Percentiles rank a stretch among this genome's conserved stretches.
Evolutionary conservation across 2,888 invertebrate genomes (phyloP).

Genomic region (Melieria picta): DNA sequence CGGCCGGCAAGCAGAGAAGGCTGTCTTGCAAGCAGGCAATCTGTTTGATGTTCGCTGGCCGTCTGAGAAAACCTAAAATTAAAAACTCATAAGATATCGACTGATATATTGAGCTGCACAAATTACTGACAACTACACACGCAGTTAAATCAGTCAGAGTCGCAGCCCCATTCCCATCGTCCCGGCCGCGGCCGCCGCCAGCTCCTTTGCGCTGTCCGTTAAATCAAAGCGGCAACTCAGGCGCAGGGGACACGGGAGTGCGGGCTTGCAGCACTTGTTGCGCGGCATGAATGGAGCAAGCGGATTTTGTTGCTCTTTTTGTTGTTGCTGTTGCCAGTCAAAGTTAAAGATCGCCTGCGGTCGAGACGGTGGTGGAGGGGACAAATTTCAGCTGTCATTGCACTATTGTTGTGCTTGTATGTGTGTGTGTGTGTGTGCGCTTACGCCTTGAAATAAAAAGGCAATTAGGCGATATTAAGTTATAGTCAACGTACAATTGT

Average conservation of each 20-base stretch:
- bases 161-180: too few relatives aligned
- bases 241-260: too few relatives aligned
- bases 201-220: too few relatives aligned
- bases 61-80: conserved; percentile 62
- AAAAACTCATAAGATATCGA: conserved; percentile 67
- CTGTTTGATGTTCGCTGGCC: conserved; percentile 34
- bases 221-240: too few relatives aligned
- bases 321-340: too few relatives aligned
- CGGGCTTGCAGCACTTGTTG: too few relatives aligned
- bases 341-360: too few relatives aligned
- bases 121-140: conserved; percentile 57
- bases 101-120: conserved; percentile 66
- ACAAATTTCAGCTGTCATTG: too few relatives aligned
- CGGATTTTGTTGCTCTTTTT: too few relatives aligned
- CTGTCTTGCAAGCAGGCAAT: conserved; percentile 29
- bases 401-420: background rate
- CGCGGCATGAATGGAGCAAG: too few relatives aligned
- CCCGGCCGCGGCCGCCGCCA: too few relatives aligned
- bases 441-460: conserved; percentile 54
- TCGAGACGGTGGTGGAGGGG: too few relatives aligned
- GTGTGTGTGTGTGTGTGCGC: background rate
- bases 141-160: conserved; percentile 17
- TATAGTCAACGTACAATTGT: conserved; percentile 36
- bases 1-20: conserved; percentile 15
- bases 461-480: conserved; percentile 56